Evolutionary conservation across 2,797 vertebrate genomes (phyloP), one percentile per base, ranked within the genome.

Genomic region (Choloepus didactylus): DNA sequence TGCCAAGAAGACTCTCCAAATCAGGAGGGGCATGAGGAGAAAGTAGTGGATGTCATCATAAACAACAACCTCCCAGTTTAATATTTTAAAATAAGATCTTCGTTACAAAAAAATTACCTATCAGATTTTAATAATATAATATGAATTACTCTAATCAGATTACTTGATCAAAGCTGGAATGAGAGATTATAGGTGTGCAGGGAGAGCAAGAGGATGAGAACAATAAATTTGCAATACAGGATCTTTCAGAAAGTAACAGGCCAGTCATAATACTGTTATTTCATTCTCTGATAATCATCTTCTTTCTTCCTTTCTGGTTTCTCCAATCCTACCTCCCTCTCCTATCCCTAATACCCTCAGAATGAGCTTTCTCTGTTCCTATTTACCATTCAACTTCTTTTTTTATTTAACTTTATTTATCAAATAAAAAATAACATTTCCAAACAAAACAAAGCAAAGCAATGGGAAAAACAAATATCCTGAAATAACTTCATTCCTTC

Each of bases 131-230:
- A 66, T 44, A 67, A 67, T 9, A 44, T 29, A 62, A 80, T 62
- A 19, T 2, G 46, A 76, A 72, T 87, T 87, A 80, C 41, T 85
- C 59, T 94, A 72, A 86, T 59, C 75, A 41, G 38, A 82, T 79
- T 77, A 67, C 7, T 54, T 27, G n/a, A 41, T 79, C 41, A 54
- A 85, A 70, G 79, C 35, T 70, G 51, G 19, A 60, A 93, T 35
- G 19, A n/a, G 31, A 72, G 56, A 38, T 44, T 87, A 81, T 18
- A 29, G 41, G 27, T 11, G 9, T 35, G 29, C 12, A 73, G 6
- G 15, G 15, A 70, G 5, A 89, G 11, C 3, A 3, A 29, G 29
- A 87, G 64, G n/a, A 73, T 76, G 27, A 77, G 51, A 84, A 76
- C 41, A 38, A 89, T 14, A 44, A 23, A 54, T 69, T 41, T 64